Conservation (phyloP, 2,888 invertebrate genomes). For the Nemoura dubitans region DNA sequence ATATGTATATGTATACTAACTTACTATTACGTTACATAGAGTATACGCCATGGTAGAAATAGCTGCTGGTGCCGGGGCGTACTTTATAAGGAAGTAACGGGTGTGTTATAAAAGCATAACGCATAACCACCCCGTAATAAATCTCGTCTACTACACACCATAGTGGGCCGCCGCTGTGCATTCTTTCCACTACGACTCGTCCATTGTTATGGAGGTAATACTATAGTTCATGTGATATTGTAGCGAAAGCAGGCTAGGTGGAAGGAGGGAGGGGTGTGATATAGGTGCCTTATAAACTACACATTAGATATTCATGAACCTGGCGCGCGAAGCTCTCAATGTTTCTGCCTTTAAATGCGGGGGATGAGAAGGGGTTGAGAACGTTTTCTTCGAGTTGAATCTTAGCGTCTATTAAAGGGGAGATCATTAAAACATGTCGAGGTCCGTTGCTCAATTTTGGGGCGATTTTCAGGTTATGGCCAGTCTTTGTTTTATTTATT, state of each 20-base stretch:
- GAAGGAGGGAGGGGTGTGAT: neutral
- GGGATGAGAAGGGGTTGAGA: neutral
- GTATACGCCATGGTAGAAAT: neutral
- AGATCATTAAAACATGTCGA: neutral
- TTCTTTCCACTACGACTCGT: neutral
- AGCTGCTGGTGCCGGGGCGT: neutral
- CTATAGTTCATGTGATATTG: neutral
- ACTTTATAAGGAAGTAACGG: slow-evolving; percentile 24
- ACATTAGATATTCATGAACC: slow-evolving; percentile 5
- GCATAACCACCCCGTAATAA: slow-evolving; percentile 37
- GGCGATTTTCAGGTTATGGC: neutral
- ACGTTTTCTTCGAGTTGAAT: neutral
- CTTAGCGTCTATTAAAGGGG: neutral
- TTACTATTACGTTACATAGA: neutral
- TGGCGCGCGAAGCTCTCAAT: neutral
- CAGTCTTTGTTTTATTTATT: neutral
- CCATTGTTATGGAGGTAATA: neutral
- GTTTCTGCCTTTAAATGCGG: neutral
- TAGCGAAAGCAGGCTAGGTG: neutral
- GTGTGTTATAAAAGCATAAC: slow-evolving; percentile 37
- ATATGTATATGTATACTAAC: neutral
- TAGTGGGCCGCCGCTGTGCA: neutral
- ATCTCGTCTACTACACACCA: neutral
- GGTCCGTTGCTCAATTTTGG: neutral
- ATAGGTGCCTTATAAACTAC: neutral